Conservation (phyloP, 2,888 invertebrate genomes). For the Catocala fraxini region DNA sequence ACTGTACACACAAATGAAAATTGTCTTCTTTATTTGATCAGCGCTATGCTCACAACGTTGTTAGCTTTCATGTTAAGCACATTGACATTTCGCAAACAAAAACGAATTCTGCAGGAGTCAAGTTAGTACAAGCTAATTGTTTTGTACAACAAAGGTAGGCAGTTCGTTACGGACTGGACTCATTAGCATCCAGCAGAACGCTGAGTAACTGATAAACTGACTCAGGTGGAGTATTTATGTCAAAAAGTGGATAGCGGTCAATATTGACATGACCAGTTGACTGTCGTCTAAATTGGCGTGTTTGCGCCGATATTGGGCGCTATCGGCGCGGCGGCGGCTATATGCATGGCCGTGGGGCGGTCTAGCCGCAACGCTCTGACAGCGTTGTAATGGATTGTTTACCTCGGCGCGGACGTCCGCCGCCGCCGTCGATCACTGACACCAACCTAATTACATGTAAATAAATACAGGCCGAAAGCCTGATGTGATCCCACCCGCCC, state of each 20-base stretch:
- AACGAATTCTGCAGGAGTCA: constrained; percentile 18
- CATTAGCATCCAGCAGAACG: constrained; percentile 21
- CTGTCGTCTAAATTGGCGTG: constrained; percentile 73
- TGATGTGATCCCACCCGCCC: constrained; percentile 51
- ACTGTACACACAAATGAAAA: constrained; percentile 1
- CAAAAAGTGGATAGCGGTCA: constrained; percentile 66
- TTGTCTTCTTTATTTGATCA: not conserved
- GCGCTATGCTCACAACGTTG: constrained; percentile 5
- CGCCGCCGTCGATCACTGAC: constrained; percentile 79
- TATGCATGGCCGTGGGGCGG: constrained; percentile 59
- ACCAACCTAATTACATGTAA: constrained; percentile 84
- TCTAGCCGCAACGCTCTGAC: constrained; percentile 63
- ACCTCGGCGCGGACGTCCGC: constrained; percentile 74
- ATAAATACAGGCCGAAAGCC: constrained; percentile 73
- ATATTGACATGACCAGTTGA: constrained; percentile 63
- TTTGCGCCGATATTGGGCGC: constrained; percentile 71
- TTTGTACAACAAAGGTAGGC: constrained; percentile 23
- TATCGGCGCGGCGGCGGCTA: constrained; percentile 61
- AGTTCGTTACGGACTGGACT: constrained; percentile 33
- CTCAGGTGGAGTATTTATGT: constrained; percentile 42
- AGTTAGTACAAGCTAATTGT: constrained; percentile 22
- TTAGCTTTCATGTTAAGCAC: constrained; percentile 13
- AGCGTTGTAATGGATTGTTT: constrained; percentile 81
- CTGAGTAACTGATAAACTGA: constrained; percentile 8
- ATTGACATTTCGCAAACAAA: constrained; percentile 20